Base-by-base conservation (phyloP, 53 echinoderm and acorn worm genomes). In the Patiria pectinifera region DNA sequence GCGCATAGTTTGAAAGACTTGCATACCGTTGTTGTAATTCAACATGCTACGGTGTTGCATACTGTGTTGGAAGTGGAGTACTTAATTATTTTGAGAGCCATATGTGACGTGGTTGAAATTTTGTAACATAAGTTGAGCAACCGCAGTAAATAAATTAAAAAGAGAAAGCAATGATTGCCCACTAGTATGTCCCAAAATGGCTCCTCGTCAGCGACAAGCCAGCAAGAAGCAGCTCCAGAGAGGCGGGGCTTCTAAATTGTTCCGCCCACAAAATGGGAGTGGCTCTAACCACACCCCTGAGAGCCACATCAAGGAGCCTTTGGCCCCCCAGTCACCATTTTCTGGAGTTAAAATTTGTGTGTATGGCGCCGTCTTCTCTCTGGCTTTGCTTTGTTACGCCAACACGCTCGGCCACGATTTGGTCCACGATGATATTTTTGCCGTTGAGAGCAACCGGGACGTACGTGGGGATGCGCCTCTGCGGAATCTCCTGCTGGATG, bases 371-470 rank as follows among this genome's bases (percentile, higher is more conserved):
- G 71, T 91, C 22, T 82, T 95, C 60, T 61, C 85, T 18, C 26
- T 95, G 1, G 89, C 91, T 19, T 6, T 94, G 4, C 25, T 95
- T 53, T 95, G 95, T 48, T 97, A 95, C 59, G 76, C 83, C 13
- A 97, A 99, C 63, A 95, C 96, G 48, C 94, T 99, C 11, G n/a
- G 80, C 78, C 93, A 91, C 7, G 94, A 94, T 45, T 89, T 99
- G 83, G 99, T 99, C 62, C 97, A 97, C 59, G 99, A 99, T 88
- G 99, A 99, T 75, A 63, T 97, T 80, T 97, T 95, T 72, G 99
- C 99, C 35, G 92, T 99, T 63, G 88, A 96, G 79, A 95, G 95
- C 80, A 99, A 99, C 84, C 91, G 93, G 69, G 99, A 99, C 91
- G 92, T 99, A 10, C 71, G 92, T 48, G 92, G 92, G 3, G 74